Evolutionary conservation across 2,113 vertebrate species (phyloP), one percentile per base, ranked within the genome.

Genomic region (Dicaeum eximium): DNA sequence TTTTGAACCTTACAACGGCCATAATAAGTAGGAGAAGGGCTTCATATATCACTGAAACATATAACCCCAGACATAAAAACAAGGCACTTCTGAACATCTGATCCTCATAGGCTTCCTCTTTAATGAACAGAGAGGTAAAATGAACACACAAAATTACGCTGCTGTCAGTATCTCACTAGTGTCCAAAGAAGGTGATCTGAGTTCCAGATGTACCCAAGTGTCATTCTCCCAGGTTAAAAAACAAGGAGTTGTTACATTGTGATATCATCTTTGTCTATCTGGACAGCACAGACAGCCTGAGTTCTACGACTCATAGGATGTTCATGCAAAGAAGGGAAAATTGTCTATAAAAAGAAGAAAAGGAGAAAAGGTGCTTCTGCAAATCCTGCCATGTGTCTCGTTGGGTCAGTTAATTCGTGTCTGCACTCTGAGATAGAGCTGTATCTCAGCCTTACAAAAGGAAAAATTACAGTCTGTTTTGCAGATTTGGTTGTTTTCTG

Each of bases 341-440:
- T 27, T 25, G 19, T 27, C 61, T 84, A 6, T 42, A 18, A 56
- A 69, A 72, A 75, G 73, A 57, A 82, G 19, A 27, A 56, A 56
- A 69, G 31, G 33, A 53, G 47, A 37, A 87, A 91, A 66, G 45
- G 28, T 3, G 1, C 25, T 70, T 83, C 58, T 31, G 44, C 73
- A 86, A 82, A 85, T 65, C 33, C 62, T 65, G 28, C 35, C 1
- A 0, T 47, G 3, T 1, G 0, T 79, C 8, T 67, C 21, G 18
- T 7, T 37, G 19, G 6, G 38, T 50, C 50, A 23, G 15, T 81
- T 53, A 51, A 69, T 69, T 86, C 75, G 38, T 54, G 19, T 7
- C 91, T 82, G 51, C 6, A 18, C 42, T 54, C 44, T n/a, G 71
- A 88, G 51, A 18, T 4, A 60, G 54, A 73, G 40, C 53, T 61